These are phyloP conservation scores for Camponotus fellah DNA, from an alignment of 2,888 invertebrate species.

Conservation along the genomic window DNA sequence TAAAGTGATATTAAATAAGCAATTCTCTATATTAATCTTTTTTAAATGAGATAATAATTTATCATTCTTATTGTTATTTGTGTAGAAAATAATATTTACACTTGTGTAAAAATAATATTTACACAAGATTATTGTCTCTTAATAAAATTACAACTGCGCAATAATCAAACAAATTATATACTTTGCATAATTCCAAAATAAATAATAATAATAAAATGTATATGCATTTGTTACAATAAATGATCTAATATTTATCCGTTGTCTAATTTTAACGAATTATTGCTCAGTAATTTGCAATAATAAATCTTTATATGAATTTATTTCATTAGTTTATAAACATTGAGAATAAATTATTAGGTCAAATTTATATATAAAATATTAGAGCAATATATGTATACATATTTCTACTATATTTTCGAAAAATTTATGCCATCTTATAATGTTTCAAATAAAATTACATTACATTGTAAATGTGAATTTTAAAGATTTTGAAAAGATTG, in stretches of 20 bases:
- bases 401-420: not conserved
- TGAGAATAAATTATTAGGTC: conserved; percentile 47
- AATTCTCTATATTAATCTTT: not conserved
- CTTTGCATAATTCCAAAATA: not conserved
- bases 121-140: conserved; percentile 5
- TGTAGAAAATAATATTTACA: not conserved
- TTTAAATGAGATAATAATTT: not conserved
- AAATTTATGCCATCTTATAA: not conserved
- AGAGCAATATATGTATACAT: not conserved
- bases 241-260: conserved; percentile 21
- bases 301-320: conserved; percentile 18
- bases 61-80: not conserved
- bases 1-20: not conserved
- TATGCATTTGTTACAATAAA: conserved; percentile 1
- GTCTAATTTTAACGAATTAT: conserved; percentile 17
- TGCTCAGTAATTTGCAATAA: conserved; percentile 29
- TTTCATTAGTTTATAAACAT: not conserved
- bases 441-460: conserved; percentile 63
- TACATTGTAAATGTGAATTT: conserved; percentile 36
- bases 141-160: conserved; percentile 15
- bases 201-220: not conserved
- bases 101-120: not conserved
- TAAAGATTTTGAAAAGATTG: conserved; percentile 56
- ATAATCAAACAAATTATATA: conserved; percentile 11
- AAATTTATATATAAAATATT: conserved; percentile 57